Base-by-base conservation (phyloP, 2,888 invertebrate species). In the Amphiduros pacificus region DNA sequence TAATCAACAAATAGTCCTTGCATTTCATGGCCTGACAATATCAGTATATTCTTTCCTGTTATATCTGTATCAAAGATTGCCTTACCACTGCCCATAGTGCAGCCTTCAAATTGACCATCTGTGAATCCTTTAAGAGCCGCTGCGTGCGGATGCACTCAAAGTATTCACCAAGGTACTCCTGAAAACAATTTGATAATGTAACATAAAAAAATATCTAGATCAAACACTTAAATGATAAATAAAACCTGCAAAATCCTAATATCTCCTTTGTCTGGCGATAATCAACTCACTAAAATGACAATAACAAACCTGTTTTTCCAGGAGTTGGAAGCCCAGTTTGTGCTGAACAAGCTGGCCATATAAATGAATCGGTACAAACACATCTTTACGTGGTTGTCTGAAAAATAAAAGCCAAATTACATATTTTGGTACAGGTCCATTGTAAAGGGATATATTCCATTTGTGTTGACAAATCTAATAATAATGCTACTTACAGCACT, bases 331-430 rank as follows among this genome's bases (percentile, higher is more conserved):
- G n/a, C 85, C 84, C 31, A 82, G 81, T 52, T 77, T 85, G 74
- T 92, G 91, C 75, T 89, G 89, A 17, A 88, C 88, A 68, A 94
- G 85, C 79, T 94, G 91, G 1, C 92, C 92, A 84, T 94, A 91
- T 64, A 94, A 84, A 86, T 96, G 94, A 44, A 91, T 89, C 1
- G 88, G 88, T 56, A 90, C 86, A 65, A 74, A 82, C 2, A 80
- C 81, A 69, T 80, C 80, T 48, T 75, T 76, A 56, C 73, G 74
- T 17, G 73, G 74, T 36, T 71, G 69, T 61, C 79, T 78, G 66
- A 5, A 69, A 72, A 27, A 54, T 26, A 24, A 36, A 36, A 36
- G 17, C 17, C 17, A 36, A 36, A n/a, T n/a, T n/a, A n/a, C n/a
- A n/a, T n/a, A n/a, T n/a, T n/a, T n/a, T n/a, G n/a, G n/a, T n/a